A percentile compares a stretch with the other conserved stretches of the same genome.
phyloP scores from a whole-genome alignment of 2,888 invertebrate species.

The Alsophila aescularia region DNA sequence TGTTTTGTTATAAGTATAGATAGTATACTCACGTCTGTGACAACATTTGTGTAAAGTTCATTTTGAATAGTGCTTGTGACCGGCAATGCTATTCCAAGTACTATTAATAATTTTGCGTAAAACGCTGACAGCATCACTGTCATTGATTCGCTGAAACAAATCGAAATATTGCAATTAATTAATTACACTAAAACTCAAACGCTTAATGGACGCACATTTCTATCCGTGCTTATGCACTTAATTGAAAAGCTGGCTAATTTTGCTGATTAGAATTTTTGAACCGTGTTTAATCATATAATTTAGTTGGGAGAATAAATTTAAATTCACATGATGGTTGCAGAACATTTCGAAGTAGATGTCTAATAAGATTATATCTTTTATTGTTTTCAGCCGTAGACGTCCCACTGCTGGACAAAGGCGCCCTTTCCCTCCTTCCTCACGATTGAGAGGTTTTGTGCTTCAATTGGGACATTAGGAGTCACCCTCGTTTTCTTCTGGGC shows the following conservation, averaged over 20 bases:
- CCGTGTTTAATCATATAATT: background rate
- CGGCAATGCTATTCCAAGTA: slow-evolving; percentile 86
- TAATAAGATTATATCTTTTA: no score
- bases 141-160: slow-evolving; percentile 84
- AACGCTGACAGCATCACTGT: slow-evolving; percentile 86
- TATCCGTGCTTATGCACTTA: slow-evolving; percentile 12
- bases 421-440: no score
- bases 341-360: no score
- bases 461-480: no score
- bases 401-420: no score
- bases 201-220: slow-evolving; percentile 23
- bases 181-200: slow-evolving; percentile 39
- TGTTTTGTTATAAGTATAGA: background rate
- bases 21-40: slow-evolving; percentile 69
- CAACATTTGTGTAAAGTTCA: slow-evolving; percentile 74
- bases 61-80: slow-evolving; percentile 86
- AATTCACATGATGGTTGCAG: no score
- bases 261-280: slow-evolving; percentile 2
- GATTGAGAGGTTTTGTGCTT: no score
- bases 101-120: slow-evolving; percentile 87
- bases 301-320: no score
- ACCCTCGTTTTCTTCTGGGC: no score
- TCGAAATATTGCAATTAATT: slow-evolving; percentile 43
- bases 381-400: no score
- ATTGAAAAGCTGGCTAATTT: slow-evolving; percentile 10